A percentile compares a stretch with the other conserved stretches of the same genome.
Evolutionary conservation across 2,888 invertebrate species (phyloP).

Genomic region (Scaptomyza caliginosa): DNA sequence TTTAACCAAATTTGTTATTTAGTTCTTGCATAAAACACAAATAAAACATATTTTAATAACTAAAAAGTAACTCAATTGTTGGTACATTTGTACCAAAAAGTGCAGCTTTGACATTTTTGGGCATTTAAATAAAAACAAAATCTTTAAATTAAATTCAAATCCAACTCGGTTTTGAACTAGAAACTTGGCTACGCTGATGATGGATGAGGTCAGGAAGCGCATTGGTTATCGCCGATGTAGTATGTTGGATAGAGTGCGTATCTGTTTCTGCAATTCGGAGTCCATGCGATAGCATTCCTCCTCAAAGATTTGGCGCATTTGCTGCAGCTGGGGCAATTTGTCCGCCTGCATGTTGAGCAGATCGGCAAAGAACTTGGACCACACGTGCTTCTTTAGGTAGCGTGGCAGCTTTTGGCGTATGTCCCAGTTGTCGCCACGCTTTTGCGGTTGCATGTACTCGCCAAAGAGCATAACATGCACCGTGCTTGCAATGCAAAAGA

Average conservation of each 20-base stretch:
- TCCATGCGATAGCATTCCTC: slow-evolving; percentile 83
- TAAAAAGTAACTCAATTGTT: not conserved
- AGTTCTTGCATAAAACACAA: not conserved
- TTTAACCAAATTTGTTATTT: not conserved
- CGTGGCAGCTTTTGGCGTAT: slow-evolving; percentile 90
- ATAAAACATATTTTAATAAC: not conserved
- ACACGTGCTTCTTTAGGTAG: slow-evolving; percentile 90
- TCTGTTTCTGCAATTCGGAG: slow-evolving; percentile 83
- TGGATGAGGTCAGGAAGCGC: slow-evolving; percentile 1
- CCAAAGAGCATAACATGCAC: slow-evolving; percentile 95
- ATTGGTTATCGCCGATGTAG: slow-evolving; percentile 82
- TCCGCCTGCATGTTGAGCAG: slow-evolving; percentile 93
- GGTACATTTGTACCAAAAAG: not conserved
- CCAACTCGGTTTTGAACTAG: not conserved
- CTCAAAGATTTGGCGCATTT: slow-evolving; percentile 81
- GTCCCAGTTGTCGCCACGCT: slow-evolving; percentile 88
- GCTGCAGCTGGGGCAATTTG: slow-evolving; percentile 88
- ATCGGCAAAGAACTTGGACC: slow-evolving; percentile 92
- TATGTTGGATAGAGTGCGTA: slow-evolving; percentile 83
- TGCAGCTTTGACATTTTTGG: not conserved
- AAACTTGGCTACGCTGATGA: slow-evolving; percentile 11
- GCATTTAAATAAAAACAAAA: not conserved
- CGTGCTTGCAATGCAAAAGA: slow-evolving; percentile 95
- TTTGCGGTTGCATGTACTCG: slow-evolving; percentile 93
- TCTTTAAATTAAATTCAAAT: not conserved